These are phyloP conservation scores for Vimba vimba DNA, from an alignment of 2,113 vertebrate genomes.

Conservation along the genomic window DNA sequence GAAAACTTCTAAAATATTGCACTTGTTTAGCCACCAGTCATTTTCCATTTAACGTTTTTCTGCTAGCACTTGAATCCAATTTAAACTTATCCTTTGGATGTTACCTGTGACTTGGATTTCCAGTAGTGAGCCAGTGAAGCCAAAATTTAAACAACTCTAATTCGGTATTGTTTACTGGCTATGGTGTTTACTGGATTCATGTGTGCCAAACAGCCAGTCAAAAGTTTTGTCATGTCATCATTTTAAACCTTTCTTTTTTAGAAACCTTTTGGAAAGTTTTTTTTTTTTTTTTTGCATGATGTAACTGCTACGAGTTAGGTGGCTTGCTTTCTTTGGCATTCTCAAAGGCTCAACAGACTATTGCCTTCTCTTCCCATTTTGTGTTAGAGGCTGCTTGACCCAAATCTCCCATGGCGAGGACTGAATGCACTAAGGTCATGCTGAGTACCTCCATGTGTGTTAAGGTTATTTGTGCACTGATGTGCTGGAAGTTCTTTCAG, in stretches of 20 bases:
- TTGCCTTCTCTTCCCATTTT: neutral
- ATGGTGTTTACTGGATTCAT: slow-evolving; percentile 2
- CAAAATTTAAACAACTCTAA: neutral
- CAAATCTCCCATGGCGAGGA: neutral
- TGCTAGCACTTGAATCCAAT: neutral
- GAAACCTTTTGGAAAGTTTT: neutral
- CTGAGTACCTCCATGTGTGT: neutral
- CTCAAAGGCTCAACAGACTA: neutral
- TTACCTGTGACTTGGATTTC: neutral
- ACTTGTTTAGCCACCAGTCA: neutral
- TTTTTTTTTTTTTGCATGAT: neutral
- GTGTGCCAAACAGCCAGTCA: neutral
- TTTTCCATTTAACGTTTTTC: neutral
- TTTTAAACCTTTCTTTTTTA: slow-evolving; percentile 17
- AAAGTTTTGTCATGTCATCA: neutral
- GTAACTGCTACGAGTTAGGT: neutral
- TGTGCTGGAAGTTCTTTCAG: neutral
- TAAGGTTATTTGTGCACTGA: neutral
- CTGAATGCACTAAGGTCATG: slow-evolving; percentile 20
- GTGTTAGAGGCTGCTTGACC: neutral
- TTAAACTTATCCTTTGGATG: neutral
- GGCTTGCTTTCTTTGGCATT: neutral
- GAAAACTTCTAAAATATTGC: neutral
- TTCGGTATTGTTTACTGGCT: neutral
- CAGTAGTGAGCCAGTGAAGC: neutral